Base-by-base conservation (phyloP, 2,797 vertebrate genomes). In the Sebastes kiyomatsui region DNA sequence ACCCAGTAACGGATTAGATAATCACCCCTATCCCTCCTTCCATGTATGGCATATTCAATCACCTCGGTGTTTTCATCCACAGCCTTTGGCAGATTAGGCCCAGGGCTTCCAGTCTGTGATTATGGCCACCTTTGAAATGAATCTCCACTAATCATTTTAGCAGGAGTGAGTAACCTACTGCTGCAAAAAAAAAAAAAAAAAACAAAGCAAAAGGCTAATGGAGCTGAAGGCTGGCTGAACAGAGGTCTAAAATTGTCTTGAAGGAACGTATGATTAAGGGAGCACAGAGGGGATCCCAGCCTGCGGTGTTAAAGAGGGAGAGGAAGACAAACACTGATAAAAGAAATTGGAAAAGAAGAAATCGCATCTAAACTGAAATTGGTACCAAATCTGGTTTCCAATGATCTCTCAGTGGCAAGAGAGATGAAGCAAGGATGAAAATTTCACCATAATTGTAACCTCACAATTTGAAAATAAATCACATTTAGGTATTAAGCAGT, bases 91-190 rank as follows among this genome's bases (percentile, higher is more conserved):
- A 80, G 76, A 84, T 87, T 74, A 83, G 75, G 75, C 62, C 18
- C 38, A 30, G 59, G 46, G 82, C 75, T 71, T 71, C 81, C 27
- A 46, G 67, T 65, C 70, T 76, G 74, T 54, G 75, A 85, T 87
- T 79, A 72, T 56, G 30, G 77, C 77, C 76, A 86, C 79, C 79
- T 82, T 78, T 4, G 52, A 81, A 86, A 83, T 68, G 35, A 81
- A 83, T 84, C 72, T 56, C 55, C 62, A 79, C 79, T 84, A 84
- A 86, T 88, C 83, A 80, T 75, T 61, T 84, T 75, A 86, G 62
- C 68, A 66, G 61, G 6, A 73, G 33, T 55, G 55, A 52, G 74
- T 84, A 78, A 88, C 81, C 74, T 67, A 22, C 67, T 73, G 69
- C 61, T 77, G 72, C 65, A 62, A 56, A 56, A 46, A 38, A 38